phyloP scores from a whole-genome alignment of 1,140 invertebrate genomes.

The Octopus sinensis region DNA sequence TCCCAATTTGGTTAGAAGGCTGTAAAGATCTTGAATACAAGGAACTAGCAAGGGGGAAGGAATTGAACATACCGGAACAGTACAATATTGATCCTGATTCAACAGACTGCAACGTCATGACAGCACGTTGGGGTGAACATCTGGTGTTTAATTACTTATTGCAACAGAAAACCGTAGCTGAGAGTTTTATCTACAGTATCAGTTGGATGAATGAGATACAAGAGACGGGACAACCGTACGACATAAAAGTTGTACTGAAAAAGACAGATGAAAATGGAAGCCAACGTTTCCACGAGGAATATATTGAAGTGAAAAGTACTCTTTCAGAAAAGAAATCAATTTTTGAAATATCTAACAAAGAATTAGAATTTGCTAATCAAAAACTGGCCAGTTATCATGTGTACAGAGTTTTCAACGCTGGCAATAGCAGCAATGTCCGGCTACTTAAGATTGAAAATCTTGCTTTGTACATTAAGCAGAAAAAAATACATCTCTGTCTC shows the following conservation, averaged over 20 bases:
- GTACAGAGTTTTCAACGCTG: constrained; percentile 48
- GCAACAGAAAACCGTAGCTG: constrained; percentile 27
- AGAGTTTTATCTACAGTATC: constrained; percentile 31
- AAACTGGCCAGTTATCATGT: constrained; percentile 45
- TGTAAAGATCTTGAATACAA: constrained; percentile 39
- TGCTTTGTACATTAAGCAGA: constrained; percentile 33
- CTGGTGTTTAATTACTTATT: constrained; percentile 44
- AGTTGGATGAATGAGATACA: constrained; percentile 38
- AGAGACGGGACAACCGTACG: constrained; percentile 43
- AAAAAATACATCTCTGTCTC: constrained; percentile 44
- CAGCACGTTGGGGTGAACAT: constrained; percentile 47
- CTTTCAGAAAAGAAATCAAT: constrained; percentile 38
- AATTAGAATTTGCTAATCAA: constrained; percentile 47
- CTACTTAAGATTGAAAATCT: constrained; percentile 43
- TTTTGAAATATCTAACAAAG: constrained; percentile 47
- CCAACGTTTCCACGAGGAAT: constrained; percentile 19
- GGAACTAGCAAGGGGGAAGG: constrained; percentile 31
- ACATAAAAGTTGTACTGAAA: constrained; percentile 40
- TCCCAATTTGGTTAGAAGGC: constrained; percentile 38
- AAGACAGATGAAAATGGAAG: constrained; percentile 24
- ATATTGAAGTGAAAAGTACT: constrained; percentile 47
- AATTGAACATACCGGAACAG: constrained; percentile 25
- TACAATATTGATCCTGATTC: constrained; percentile 14
- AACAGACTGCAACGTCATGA: constrained; percentile 16
- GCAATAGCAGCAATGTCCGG: constrained; percentile 32